Evolutionary conservation across 2,797 vertebrate genomes (phyloP).

Genomic region (Danio choprae): DNA sequence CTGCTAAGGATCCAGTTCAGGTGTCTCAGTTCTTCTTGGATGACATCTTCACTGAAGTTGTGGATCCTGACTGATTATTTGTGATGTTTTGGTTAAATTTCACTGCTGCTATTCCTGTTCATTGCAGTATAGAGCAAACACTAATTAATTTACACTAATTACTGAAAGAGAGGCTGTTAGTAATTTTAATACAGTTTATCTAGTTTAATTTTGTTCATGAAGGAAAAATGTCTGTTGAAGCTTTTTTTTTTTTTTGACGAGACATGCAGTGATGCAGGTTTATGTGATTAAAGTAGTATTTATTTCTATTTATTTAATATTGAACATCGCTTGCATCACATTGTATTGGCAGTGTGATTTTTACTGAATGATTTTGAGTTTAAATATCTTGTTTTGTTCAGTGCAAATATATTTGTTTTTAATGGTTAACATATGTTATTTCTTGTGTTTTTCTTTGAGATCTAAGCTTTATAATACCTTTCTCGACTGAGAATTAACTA

Average conservation of each 20-base stretch:
- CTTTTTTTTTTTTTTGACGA: not conserved
- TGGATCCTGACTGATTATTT: constrained; percentile 69
- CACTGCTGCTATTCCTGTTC: constrained; percentile 34
- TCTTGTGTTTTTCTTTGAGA: not conserved
- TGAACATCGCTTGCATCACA: not conserved
- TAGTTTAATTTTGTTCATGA: not conserved
- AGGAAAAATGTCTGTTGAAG: not conserved
- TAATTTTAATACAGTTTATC: not conserved
- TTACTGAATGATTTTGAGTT: not conserved
- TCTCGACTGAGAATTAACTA: not conserved
- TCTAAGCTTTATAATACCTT: not conserved
- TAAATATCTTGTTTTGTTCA: constrained; percentile 11
- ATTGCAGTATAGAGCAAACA: constrained; percentile 2
- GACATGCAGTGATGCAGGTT: not conserved
- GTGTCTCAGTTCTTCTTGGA: constrained; percentile 83
- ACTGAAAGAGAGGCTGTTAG: not conserved
- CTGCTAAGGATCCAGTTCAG: constrained; percentile 72
- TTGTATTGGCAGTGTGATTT: constrained; percentile 14
- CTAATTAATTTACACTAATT: not conserved
- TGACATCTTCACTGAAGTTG: constrained; percentile 86
- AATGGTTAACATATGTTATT: constrained; percentile 9
- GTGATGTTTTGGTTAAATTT: not conserved
- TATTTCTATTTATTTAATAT: constrained; percentile 33
- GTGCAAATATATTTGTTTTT: constrained; percentile 28
- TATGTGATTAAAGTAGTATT: too few species aligned